Conservation (phyloP, 2,113 vertebrate species). For the Ornithorhynchus anatinus region DNA sequence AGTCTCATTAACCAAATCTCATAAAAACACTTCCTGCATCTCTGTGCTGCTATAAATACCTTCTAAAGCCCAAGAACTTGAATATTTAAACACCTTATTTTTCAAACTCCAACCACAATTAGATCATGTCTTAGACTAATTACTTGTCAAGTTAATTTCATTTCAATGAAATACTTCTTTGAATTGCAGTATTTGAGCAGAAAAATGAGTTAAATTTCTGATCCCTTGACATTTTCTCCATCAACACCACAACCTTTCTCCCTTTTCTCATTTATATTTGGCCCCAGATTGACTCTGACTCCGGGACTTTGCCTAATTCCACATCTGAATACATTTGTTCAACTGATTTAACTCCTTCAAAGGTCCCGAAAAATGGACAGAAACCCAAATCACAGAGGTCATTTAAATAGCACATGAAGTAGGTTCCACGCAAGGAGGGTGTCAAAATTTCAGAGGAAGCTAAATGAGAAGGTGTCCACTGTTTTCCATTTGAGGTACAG, state of each 20-base stretch:
- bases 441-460: background rate
- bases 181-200: background rate
- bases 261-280: too few species aligned
- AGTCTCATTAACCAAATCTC: too few species aligned
- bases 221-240: too few species aligned
- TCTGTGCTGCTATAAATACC: too few species aligned
- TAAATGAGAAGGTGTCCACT: background rate
- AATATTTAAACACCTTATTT: too few species aligned
- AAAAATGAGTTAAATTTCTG: background rate
- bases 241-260: too few species aligned
- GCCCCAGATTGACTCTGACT: background rate
- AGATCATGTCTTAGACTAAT: background rate
- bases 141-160: background rate
- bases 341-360: background rate
- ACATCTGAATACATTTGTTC: background rate
- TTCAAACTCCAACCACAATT: background rate
- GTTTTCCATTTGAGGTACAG: conserved; percentile 25
- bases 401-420: background rate
- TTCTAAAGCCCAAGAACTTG: too few species aligned
- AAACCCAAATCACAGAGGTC: background rate
- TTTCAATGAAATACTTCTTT: background rate
- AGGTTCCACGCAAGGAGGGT: background rate
- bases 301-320: background rate
- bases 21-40: too few species aligned
- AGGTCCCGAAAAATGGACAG: conserved; percentile 1